A percentile compares a stretch with the other conserved stretches of the same genome.
These are phyloP conservation scores for Sarcophilus harrisii DNA, from an alignment of 2,797 vertebrate species.

Conservation along the genomic window DNA sequence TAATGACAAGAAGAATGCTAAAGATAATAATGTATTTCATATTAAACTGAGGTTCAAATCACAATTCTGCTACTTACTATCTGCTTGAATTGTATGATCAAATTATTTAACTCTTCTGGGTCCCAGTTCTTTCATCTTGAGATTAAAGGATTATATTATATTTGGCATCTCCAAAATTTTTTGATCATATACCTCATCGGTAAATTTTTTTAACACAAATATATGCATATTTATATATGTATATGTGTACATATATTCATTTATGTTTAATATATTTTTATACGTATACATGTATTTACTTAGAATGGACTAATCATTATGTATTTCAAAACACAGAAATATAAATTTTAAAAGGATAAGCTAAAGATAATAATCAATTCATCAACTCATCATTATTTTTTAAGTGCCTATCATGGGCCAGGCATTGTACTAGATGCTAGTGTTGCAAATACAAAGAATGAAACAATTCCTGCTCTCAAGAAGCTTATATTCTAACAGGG, in stretches of 20 bases:
- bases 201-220: conserved; percentile 10
- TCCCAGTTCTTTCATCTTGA: conserved; percentile 2
- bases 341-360: no score
- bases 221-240: conserved; percentile 29
- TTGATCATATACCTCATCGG: conserved; percentile 21
- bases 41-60: neutral
- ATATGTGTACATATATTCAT: neutral
- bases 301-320: no score
- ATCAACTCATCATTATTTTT: no score
- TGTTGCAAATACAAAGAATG: neutral
- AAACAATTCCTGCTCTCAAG: neutral
- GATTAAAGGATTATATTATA: conserved; percentile 12
- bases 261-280: neutral
- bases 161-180: neutral
- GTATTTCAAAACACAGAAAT: neutral
- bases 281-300: no score
- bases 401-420: no score
- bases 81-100: neutral
- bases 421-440: neutral
- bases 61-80: neutral
- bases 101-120: neutral
- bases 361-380: no score
- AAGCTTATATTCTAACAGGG: neutral
- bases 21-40: neutral
- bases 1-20: neutral